These are phyloP conservation scores for Tipula vernalis DNA, from an alignment of 2,888 invertebrate genomes.

Conservation along the genomic window DNA sequence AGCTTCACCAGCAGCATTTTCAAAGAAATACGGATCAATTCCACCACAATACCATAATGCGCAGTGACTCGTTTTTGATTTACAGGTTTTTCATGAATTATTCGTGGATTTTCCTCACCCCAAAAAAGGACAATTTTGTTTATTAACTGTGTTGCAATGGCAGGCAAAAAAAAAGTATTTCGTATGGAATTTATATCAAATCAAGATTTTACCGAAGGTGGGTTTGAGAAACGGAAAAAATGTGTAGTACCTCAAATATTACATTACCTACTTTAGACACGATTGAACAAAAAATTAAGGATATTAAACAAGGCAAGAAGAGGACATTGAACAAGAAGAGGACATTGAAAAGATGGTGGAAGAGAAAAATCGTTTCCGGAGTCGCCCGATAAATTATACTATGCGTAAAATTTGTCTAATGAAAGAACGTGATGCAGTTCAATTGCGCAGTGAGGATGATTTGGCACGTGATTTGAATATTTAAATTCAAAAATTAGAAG, in stretches of 20 bases:
- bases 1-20: no score
- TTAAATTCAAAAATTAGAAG: constrained; percentile 82
- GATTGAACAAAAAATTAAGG: constrained; percentile 68
- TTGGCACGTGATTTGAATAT: constrained; percentile 55
- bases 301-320: constrained; percentile 79
- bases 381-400: constrained; percentile 91
- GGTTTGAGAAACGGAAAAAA: constrained; percentile 88
- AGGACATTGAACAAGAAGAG: constrained; percentile 89
- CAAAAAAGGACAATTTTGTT: no score
- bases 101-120: no score
- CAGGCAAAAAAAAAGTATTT: constrained; percentile 75
- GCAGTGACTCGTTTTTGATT: no score
- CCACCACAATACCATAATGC: no score
- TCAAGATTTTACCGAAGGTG: constrained; percentile 83
- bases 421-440: constrained; percentile 64
- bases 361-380: constrained; percentile 86
- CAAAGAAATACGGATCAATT: no score
- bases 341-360: constrained; percentile 86
- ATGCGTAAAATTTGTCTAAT: constrained; percentile 91
- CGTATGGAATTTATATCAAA: constrained; percentile 96
- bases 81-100: no score
- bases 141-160: no score
- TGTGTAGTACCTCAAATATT: constrained; percentile 52
- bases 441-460: constrained; percentile 63
- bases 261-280: constrained; percentile 71